A percentile compares a stretch with the other conserved stretches of the same genome.
These are phyloP conservation scores for Emys orbicularis DNA, from an alignment of 2,797 vertebrate genomes.

Conservation along the genomic window DNA sequence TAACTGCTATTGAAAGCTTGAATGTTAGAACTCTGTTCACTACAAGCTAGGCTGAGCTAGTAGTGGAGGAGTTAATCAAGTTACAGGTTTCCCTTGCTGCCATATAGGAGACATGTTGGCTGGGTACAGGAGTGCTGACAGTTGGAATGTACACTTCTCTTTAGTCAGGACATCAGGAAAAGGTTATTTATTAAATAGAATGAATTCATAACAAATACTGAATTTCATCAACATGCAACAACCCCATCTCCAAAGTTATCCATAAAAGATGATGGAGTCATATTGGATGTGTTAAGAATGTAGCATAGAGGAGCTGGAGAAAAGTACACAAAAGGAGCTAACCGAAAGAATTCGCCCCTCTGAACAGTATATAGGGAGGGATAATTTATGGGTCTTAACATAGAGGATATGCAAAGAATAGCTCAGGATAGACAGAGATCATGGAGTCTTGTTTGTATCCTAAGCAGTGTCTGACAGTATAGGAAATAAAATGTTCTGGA, in stretches of 20 bases:
- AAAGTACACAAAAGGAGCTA: not conserved
- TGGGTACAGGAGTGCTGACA: not conserved
- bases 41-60: not conserved
- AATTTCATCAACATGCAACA: not conserved
- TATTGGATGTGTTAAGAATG: not conserved
- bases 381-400: not conserved
- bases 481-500: not conserved
- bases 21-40: not conserved
- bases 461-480: not conserved
- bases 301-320: not conserved
- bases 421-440: not conserved
- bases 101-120: not conserved
- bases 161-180: not conserved
- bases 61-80: no score
- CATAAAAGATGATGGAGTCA: not conserved
- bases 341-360: not conserved
- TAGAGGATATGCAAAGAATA: not conserved
- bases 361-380: not conserved
- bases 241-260: not conserved
- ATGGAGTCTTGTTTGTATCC: not conserved
- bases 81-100: not conserved
- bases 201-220: not conserved
- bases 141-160: not conserved
- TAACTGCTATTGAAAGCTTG: not conserved
- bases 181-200: not conserved